Evolutionary conservation across 2,113 vertebrate genomes (phyloP), one percentile per base, ranked within the genome.

Genomic region (Sebastes fasciatus): DNA sequence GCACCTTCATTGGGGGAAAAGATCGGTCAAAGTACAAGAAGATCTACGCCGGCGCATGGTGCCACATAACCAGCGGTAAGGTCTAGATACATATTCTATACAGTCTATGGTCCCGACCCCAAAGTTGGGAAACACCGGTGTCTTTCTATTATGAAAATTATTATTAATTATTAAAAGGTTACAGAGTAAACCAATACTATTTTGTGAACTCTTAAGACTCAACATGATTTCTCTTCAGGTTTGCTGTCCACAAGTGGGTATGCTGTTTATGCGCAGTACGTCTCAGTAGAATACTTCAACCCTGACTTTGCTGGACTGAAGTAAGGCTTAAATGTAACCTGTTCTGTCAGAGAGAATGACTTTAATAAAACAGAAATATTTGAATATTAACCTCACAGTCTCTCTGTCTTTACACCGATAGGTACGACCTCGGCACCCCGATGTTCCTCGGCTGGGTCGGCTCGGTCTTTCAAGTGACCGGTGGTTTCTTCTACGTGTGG

Each of bases 401-500:
- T 67, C n/a, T 68, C 21, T 49, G 21, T 21, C 60, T 69, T n/a
- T 4, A 43, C 26, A 5, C 71, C 4, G 5, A 57, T 81, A 96
- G 96, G 67, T 96, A 77, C 73, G 91, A 96, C 76, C 92, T 96
- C 0, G 96, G 96, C n/a, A 95, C 94, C 1, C 95, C 96, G 0
- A 51, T 96, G 61, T 96, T 95, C 87, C 92, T 96, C 0, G 95
- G 95, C 46, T 96, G 94, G 95, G 92, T 95, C 6, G 95, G 95
- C 62, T 93, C 94, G 0, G 74, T 77, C 34, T 91, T 95, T 57
- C 92, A 95, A 16, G 63, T 83, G 8, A 71, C 88, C 0, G 95
- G 95, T 0, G 95, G 95, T 0, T 48, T 83, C 42, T 95, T 95
- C 79, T 94, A 95, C 54, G 49, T 95, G 74, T 91, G 95, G 90